Evolutionary conservation across 2,888 invertebrate species (phyloP).

Genomic region (Drosophila lacicola): DNA sequence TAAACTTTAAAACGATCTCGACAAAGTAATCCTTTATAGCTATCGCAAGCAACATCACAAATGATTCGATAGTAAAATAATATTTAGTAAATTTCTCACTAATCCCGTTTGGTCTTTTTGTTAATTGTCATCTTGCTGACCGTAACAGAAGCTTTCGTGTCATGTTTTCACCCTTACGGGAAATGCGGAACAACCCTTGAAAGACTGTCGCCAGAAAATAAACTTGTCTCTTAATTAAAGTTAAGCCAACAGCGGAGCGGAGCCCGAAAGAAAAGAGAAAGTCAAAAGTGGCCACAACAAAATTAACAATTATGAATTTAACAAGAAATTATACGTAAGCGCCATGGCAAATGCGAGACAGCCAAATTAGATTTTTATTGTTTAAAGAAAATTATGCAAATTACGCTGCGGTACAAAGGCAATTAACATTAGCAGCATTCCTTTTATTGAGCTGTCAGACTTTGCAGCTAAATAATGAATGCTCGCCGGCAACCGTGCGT

Average conservation of each 20-base stretch:
- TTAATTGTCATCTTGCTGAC: constrained; percentile 15
- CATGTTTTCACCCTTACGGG: constrained; percentile 11
- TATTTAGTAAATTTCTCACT: neutral
- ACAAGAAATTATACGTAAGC: constrained; percentile 83
- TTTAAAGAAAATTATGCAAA: constrained; percentile 83
- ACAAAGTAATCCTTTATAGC: no score
- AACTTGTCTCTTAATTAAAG: constrained; percentile 83
- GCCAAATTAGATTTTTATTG: constrained; percentile 83
- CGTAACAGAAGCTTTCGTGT: neutral
- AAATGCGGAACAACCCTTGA: constrained; percentile 22
- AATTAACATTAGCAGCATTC: constrained; percentile 69
- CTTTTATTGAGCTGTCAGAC: constrained; percentile 55
- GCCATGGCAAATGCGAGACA: constrained; percentile 26
- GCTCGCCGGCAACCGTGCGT: constrained; percentile 73
- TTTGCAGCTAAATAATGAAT: constrained; percentile 62
- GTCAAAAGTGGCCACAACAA: constrained; percentile 60
- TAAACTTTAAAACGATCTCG: no score
- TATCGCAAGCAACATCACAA: neutral
- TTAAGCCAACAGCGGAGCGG: constrained; percentile 76
- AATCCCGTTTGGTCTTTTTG: neutral
- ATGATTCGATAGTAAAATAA: neutral
- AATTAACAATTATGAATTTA: constrained; percentile 82
- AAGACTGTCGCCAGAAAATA: constrained; percentile 21
- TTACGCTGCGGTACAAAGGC: constrained; percentile 60
- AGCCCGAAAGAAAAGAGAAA: constrained; percentile 37